Conservation (phyloP, 2,113 vertebrate species). For the Menidia beryllina region DNA sequence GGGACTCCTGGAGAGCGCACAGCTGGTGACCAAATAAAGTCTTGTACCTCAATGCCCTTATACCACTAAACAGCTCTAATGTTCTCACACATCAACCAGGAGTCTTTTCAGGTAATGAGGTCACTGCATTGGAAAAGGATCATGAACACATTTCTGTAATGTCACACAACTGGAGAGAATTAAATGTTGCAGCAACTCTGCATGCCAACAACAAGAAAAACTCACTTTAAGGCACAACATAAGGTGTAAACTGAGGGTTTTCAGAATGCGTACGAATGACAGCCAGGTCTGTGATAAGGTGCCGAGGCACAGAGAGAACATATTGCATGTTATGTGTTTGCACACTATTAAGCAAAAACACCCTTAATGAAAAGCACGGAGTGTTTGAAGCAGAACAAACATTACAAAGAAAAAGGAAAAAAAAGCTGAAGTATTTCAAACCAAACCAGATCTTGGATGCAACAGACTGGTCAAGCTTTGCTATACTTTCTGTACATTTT, state of each 20-base stretch:
- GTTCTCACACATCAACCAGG: constrained; percentile 57
- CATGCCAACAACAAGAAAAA: constrained; percentile 28
- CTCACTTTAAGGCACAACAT: constrained; percentile 18
- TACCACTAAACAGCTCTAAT: constrained; percentile 56
- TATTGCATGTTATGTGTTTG: not conserved
- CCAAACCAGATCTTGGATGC: constrained; percentile 6
- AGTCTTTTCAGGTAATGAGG: constrained; percentile 73
- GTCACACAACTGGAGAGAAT: constrained; percentile 61
- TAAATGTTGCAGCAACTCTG: constrained; percentile 23
- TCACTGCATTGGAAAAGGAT: constrained; percentile 62
- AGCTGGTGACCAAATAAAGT: constrained; percentile 55
- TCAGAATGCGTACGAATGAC: constrained; percentile 46
- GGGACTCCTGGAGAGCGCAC: constrained; percentile 60
- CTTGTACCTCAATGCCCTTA: constrained; percentile 43
- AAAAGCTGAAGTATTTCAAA: not conserved
- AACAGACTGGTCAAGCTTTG: not conserved
- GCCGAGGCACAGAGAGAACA: constrained; percentile 19
- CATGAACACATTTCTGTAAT: constrained; percentile 53
- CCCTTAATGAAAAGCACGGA: not conserved
- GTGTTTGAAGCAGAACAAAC: not conserved
- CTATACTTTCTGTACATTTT: not conserved
- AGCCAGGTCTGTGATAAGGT: constrained; percentile 45
- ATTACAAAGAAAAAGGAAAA: not conserved
- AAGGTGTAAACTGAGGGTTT: constrained; percentile 42
- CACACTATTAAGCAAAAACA: constrained; percentile 14